Percentiles rank a stretch among this genome's conserved stretches.
Conservation (phyloP, 2,797 vertebrate genomes). For the Cirrhinus mrigala region DNA sequence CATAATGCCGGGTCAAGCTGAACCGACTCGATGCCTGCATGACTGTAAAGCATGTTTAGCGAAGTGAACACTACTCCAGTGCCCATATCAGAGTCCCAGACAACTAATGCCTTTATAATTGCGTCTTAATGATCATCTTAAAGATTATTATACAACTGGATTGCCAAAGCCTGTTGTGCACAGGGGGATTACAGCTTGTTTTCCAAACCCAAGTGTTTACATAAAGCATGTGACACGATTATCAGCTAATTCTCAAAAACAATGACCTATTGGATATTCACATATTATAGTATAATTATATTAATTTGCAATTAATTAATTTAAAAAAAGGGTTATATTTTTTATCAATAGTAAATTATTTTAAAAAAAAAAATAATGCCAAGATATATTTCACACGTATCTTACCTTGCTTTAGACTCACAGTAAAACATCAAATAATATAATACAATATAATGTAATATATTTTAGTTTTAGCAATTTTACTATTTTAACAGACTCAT, state of each 20-base stretch:
- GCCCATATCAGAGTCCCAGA: too few species aligned
- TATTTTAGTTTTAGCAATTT: not conserved
- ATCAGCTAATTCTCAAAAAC: slow-evolving; percentile 15
- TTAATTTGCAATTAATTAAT: not conserved
- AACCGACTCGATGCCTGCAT: not conserved
- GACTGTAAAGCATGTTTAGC: not conserved
- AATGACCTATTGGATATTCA: not conserved
- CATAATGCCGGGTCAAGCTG: not conserved
- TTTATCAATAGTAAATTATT: not conserved
- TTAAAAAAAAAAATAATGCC: not conserved
- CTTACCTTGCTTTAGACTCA: not conserved
- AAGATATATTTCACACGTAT: not conserved
- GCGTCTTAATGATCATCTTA: not conserved
- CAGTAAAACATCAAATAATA: not conserved
- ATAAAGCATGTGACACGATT: slow-evolving; percentile 5
- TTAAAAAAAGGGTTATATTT: not conserved
- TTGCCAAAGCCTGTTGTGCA: slow-evolving; percentile 25
- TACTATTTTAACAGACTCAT: not conserved
- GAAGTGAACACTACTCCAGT: not conserved
- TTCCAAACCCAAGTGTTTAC: slow-evolving; percentile 15
- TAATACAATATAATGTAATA: not conserved
- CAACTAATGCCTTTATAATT: not conserved
- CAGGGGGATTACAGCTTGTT: slow-evolving; percentile 20
- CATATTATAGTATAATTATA: not conserved
- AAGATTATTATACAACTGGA: slow-evolving; percentile 40